Percentiles rank a stretch among this genome's conserved stretches.
Conservation (phyloP, 2,113 vertebrate species). For the Dunckerocampus dactyliophorus region DNA sequence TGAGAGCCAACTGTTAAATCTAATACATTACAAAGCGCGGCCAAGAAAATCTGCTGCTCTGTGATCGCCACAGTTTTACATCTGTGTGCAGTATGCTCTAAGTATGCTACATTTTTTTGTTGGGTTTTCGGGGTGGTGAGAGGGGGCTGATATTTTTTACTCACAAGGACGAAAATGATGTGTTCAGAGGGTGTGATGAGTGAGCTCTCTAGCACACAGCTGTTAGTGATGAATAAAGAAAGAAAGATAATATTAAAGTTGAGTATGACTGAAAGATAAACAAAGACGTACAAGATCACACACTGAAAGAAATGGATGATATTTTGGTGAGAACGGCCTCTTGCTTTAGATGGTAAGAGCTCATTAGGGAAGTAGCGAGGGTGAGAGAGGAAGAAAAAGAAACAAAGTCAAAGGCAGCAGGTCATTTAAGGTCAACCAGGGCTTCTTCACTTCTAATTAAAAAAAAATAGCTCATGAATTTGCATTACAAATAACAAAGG, state of each 20-base stretch:
- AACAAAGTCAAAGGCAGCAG: background rate
- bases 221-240: slow-evolving; percentile 11
- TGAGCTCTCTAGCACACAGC: slow-evolving; percentile 5
- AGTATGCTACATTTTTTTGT: slow-evolving; percentile 4
- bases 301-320: background rate
- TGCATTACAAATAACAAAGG: no score
- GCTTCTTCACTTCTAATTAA: background rate
- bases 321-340: background rate
- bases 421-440: background rate
- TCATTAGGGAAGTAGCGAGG: no score
- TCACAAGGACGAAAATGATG: slow-evolving; percentile 9
- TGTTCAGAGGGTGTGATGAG: background rate
- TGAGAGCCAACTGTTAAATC: slow-evolving; percentile 39
- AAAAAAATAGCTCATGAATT: background rate
- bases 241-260: slow-evolving; percentile 15
- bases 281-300: slow-evolving; percentile 2
- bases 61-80: slow-evolving; percentile 30
- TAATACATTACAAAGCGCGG: slow-evolving; percentile 20
- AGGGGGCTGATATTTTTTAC: slow-evolving; percentile 11
- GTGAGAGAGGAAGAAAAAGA: background rate
- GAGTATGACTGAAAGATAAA: slow-evolving; percentile 20
- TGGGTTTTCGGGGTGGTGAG: background rate
- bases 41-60: slow-evolving; percentile 36
- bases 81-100: slow-evolving; percentile 14
- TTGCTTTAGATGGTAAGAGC: no score